Base-by-base conservation (phyloP, 1,140 invertebrate genomes). In the Eubasilissa regina region DNA sequence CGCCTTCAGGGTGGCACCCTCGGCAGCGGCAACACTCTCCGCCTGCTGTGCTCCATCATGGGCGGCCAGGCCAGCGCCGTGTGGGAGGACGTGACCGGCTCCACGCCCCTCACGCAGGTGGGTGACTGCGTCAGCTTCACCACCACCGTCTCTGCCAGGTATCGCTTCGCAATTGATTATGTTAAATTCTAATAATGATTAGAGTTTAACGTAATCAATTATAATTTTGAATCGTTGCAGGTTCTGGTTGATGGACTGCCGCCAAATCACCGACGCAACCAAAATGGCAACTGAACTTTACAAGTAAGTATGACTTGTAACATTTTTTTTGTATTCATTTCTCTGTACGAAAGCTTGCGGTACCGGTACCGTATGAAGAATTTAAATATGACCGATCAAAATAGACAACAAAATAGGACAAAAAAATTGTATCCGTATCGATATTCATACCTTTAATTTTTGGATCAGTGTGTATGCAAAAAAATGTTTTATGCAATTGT, bases 171-270 rank as follows among this genome's bases (percentile, higher is more conserved):
- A n/a, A 19, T 13, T 35, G n/a, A 10, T 58, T 21, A 58, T 12
- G 8, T 21, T n/a, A n/a, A n/a, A n/a, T n/a, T n/a, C n/a, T n/a
- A n/a, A n/a, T n/a, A n/a, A n/a, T n/a, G n/a, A n/a, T n/a, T n/a
- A n/a, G n/a, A n/a, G n/a, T n/a, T n/a, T n/a, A n/a, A n/a, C n/a
- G n/a, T n/a, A n/a, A 35, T 35, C 25, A 35, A 35, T 35, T 35
- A 3, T 35, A 6, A 35, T 35, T 47, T 68, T 43, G 43, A n/a
- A 3, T 25, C 64, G 13, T 86, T 85, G 13, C 84, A 89, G 97
- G 85, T 99, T 99, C 89, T 99, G 98, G 98, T 90, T 99, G 53
- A 98, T 99, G 94, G 98, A 99, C 86, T 99, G 97, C 87, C 93
- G 97, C 85, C 98, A 98, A 86, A 94, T 97, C 45, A 92, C 93